Percentiles rank a stretch among this genome's conserved stretches.
These are phyloP conservation scores for Murina feae DNA, from an alignment of 2,113 vertebrate genomes.

Conservation along the genomic window DNA sequence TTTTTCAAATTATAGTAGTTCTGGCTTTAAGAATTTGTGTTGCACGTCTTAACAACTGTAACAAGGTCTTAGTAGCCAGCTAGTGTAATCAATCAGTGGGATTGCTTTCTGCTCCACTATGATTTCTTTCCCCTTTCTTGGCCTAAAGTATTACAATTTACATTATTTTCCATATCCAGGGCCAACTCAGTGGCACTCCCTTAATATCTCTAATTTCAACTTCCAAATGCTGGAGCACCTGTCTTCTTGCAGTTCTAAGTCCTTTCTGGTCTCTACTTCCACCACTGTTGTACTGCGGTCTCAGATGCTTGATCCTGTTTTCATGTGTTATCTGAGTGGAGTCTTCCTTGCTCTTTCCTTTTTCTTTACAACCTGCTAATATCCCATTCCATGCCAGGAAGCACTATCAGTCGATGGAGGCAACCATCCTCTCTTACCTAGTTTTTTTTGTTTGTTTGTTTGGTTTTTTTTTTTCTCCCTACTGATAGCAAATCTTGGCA, in stretches of 20 bases:
- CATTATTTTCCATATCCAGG: background rate
- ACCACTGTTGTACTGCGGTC: background rate
- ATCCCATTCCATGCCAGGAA: background rate
- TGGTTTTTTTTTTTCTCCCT: background rate
- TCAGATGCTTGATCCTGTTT: background rate
- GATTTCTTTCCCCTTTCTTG: background rate
- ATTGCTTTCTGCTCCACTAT: background rate
- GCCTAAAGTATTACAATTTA: background rate
- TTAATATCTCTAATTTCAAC: background rate
- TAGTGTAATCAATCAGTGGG: background rate
- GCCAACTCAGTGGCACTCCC: background rate
- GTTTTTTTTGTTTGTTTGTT: no score
- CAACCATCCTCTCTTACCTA: background rate
- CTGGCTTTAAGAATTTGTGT: background rate
- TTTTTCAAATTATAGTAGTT: background rate
- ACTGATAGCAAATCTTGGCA: background rate
- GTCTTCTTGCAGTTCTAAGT: background rate
- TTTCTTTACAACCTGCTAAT: background rate
- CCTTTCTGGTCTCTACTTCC: background rate
- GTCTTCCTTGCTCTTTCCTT: background rate
- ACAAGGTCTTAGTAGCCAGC: background rate
- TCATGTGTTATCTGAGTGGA: background rate
- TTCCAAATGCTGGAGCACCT: background rate
- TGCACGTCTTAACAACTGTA: background rate
- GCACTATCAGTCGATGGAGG: background rate